Percentiles rank a stretch among this genome's conserved stretches.
Evolutionary conservation across 2,113 vertebrate species (phyloP).

Genomic region (Larimichthys polyactis): DNA sequence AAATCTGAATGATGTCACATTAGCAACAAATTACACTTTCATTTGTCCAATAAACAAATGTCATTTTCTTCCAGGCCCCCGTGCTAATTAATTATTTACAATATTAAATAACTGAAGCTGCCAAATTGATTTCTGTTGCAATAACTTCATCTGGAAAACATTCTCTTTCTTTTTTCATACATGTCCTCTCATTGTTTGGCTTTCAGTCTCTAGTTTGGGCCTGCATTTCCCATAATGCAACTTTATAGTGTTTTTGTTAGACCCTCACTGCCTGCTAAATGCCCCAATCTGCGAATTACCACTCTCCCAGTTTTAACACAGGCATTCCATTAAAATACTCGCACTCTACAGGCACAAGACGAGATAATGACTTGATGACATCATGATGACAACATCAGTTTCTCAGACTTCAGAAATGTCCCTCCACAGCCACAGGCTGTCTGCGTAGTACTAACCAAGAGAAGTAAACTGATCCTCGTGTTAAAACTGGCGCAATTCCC

Average conservation of each 20-base stretch:
- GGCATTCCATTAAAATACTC: background rate
- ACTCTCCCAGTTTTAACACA: background rate
- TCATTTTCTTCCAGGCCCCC: background rate
- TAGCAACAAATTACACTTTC: constrained; percentile 37
- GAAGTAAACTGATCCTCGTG: background rate
- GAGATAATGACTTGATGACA: background rate
- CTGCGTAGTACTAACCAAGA: background rate
- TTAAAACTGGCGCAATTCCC: background rate
- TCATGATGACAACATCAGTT: constrained; percentile 3
- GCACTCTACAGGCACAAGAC: background rate
- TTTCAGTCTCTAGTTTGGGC: background rate
- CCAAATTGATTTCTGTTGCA: background rate
- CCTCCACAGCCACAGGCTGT: background rate
- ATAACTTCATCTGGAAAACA: background rate
- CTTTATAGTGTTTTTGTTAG: background rate
- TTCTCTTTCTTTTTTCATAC: background rate
- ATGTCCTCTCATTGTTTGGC: background rate
- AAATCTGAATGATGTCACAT: constrained; percentile 26
- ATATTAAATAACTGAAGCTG: background rate
- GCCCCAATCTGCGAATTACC: background rate
- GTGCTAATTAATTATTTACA: background rate
- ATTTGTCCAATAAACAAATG: constrained; percentile 36
- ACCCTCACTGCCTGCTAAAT: background rate
- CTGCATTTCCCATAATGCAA: constrained; percentile 7
- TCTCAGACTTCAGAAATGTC: background rate